Conservation (phyloP, 2,113 vertebrate genomes). For the Junco hyemalis region DNA sequence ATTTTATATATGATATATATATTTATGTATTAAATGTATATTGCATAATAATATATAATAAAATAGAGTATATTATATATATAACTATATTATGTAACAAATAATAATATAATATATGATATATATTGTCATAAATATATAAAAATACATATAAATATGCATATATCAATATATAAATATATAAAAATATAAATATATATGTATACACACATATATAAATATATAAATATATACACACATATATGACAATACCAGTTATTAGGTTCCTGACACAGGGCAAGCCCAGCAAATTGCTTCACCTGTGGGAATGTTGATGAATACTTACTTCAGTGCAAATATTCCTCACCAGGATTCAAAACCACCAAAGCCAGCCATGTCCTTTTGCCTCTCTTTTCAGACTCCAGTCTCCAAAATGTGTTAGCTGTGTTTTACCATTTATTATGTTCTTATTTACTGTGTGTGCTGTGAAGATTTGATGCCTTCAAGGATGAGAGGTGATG, state of each 20-base stretch:
- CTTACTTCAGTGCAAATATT: neutral
- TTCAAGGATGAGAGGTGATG: neutral
- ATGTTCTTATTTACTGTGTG: neutral
- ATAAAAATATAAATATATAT: too few relatives aligned
- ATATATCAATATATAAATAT: too few relatives aligned
- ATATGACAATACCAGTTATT: neutral
- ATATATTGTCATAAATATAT: neutral
- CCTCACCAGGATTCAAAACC: neutral
- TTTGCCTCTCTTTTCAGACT: neutral
- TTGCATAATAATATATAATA: too few relatives aligned
- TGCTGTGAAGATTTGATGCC: neutral
- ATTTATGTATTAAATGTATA: neutral
- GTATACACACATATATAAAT: neutral
- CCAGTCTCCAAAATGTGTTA: neutral
- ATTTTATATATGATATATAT: too few relatives aligned
- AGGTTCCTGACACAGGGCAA: neutral
- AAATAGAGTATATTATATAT: too few relatives aligned
- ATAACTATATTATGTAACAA: too few relatives aligned
- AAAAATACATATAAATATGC: too few relatives aligned
- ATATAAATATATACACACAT: too few relatives aligned
- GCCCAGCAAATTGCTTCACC: neutral
- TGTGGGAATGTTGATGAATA: neutral
- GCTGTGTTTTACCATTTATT: neutral
- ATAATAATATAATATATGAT: too few relatives aligned
- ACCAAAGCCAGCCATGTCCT: neutral